Evolutionary conservation across 2,797 vertebrate genomes (phyloP).

Genomic region (Scolopax bukidnonensis): DNA sequence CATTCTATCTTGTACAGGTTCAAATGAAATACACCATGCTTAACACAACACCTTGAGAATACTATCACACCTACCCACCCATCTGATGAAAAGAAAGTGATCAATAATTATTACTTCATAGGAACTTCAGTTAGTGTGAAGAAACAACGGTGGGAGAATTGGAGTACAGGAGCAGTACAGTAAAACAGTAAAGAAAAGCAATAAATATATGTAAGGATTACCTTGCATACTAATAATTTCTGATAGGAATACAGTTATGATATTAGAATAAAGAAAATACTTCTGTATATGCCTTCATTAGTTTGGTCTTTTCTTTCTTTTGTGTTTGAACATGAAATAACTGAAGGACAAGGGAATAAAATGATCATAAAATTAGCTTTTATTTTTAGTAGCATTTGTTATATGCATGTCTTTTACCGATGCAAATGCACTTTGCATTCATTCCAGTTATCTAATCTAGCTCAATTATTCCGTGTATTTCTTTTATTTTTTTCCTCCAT

Average conservation of each 20-base stretch:
- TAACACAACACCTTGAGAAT: background rate
- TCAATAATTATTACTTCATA: background rate
- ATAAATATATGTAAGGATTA: background rate
- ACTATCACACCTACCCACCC: background rate
- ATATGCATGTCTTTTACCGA: background rate
- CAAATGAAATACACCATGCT: background rate
- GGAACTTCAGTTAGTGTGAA: background rate
- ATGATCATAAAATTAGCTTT: background rate
- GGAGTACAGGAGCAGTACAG: background rate
- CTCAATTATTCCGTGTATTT: background rate
- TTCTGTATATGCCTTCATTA: background rate
- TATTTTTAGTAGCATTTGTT: constrained; percentile 8
- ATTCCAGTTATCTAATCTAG: background rate
- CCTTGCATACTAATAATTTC: background rate
- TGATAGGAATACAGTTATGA: background rate
- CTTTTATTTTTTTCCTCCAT: background rate
- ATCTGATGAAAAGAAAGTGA: background rate
- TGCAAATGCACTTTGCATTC: background rate
- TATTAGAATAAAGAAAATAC: background rate
- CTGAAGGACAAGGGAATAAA: background rate
- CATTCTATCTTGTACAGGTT: background rate
- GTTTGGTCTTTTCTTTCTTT: background rate
- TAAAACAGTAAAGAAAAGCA: background rate
- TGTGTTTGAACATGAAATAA: background rate
- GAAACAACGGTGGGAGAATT: background rate